Evolutionary conservation across 2,888 invertebrate genomes (phyloP).

Genomic region (Coenonympha glycerion): DNA sequence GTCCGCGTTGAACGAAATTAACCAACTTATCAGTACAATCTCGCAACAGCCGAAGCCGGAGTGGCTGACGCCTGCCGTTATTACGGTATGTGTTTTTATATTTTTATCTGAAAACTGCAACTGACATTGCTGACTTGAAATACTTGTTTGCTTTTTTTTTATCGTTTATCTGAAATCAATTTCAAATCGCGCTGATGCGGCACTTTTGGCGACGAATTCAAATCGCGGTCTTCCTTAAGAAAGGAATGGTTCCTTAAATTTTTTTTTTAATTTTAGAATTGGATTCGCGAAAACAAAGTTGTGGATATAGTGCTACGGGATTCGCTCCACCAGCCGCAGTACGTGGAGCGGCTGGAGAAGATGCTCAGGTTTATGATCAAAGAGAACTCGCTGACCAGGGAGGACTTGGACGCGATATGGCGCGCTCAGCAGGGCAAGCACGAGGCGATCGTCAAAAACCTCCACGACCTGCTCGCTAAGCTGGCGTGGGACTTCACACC

Average conservation of each 20-base stretch:
- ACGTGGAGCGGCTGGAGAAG: conserved; percentile 98
- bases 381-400: conserved; percentile 89
- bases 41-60: conserved; percentile 93
- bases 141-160: too few relatives aligned
- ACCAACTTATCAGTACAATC: conserved; percentile 94
- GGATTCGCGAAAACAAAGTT: conserved; percentile 97
- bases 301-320: conserved; percentile 96
- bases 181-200: too few relatives aligned
- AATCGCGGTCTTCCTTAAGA: too few relatives aligned
- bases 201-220: too few relatives aligned
- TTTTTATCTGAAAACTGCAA: neutral
- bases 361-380: conserved; percentile 98
- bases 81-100: conserved; percentile 83
- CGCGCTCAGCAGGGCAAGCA: conserved; percentile 98
- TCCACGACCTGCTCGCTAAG: conserved; percentile 96
- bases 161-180: too few relatives aligned
- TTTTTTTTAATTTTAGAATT: conserved; percentile 77
- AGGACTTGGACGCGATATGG: conserved; percentile 97
- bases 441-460: conserved; percentile 98
- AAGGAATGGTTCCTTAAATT: too few relatives aligned
- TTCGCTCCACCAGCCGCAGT: conserved; percentile 97
- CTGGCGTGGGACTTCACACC: conserved; percentile 99
- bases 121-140: too few relatives aligned
- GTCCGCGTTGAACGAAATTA: conserved; percentile 98
- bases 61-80: conserved; percentile 94